These are phyloP conservation scores for Agrochola lychnidis DNA, from an alignment of 2,888 invertebrate genomes.

Conservation along the genomic window DNA sequence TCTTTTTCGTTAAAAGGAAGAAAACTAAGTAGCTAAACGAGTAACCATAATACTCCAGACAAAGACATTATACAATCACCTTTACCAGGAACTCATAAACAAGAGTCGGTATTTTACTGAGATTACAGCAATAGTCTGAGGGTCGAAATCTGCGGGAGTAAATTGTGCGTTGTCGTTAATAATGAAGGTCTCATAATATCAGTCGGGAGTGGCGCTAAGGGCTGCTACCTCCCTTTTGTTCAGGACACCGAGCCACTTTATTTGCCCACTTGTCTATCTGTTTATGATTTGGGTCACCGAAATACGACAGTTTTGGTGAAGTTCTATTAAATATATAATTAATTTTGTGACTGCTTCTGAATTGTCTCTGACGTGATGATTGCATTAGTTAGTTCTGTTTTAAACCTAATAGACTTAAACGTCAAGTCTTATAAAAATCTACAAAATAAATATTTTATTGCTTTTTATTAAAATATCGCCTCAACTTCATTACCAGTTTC, in stretches of 20 bases:
- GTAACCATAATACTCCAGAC: constrained; percentile 2
- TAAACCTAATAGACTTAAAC: background rate
- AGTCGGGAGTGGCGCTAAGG: constrained; percentile 70
- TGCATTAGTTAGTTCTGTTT: constrained; percentile 26
- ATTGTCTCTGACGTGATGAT: constrained; percentile 38
- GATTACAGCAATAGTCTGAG: constrained; percentile 63
- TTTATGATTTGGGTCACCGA: constrained; percentile 71
- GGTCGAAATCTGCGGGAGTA: constrained; percentile 63
- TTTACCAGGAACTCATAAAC: constrained; percentile 64
- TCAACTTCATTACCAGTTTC: background rate
- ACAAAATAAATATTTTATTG: background rate
- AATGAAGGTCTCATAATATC: constrained; percentile 73
- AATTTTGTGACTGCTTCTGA: constrained; percentile 50
- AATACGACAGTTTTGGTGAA: constrained; percentile 63
- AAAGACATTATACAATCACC: constrained; percentile 48
- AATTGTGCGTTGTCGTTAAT: constrained; percentile 69
- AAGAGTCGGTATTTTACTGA: constrained; percentile 63
- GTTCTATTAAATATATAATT: constrained; percentile 61
- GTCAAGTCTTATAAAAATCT: background rate
- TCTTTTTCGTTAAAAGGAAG: constrained; percentile 4
- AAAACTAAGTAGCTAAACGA: constrained; percentile 15
- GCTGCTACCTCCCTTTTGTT: constrained; percentile 68
- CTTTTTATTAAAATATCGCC: constrained; percentile 1
- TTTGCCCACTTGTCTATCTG: constrained; percentile 69
- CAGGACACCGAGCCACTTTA: constrained; percentile 66